Evolutionary conservation across 1,140 invertebrate genomes (phyloP), one percentile per base, ranked within the genome.

Genomic region (Lethrus apterus): DNA sequence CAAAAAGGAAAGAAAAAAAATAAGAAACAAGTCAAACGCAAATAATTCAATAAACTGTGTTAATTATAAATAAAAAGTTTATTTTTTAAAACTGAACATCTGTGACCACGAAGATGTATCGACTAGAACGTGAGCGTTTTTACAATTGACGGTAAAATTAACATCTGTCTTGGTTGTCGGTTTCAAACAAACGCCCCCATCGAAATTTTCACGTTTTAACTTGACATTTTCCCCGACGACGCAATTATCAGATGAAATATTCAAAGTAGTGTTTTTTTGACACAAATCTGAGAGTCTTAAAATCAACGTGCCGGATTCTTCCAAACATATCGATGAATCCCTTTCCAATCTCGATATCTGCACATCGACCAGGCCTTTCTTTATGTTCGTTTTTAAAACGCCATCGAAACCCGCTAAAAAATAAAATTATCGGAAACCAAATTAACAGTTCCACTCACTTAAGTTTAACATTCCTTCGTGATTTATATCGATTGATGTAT

Each of bases 1-100:
- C 30, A 69, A 66, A 43, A 67, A 62, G 56, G 57, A 2, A 59
- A 63, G 30, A 71, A 69, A 47, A 59, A 55, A 36, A 44, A 45
- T 10, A 7, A 46, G n/a, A 38, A 10, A 36, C 17, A 46, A 20
- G 18, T 5, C 17, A 46, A 46, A 35, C 10, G 29, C n/a, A n/a
- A n/a, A n/a, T n/a, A n/a, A n/a, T n/a, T n/a, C n/a, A n/a, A n/a
- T n/a, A n/a, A n/a, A n/a, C n/a, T n/a, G n/a, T n/a, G n/a, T n/a
- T n/a, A n/a, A n/a, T n/a, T n/a, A n/a, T n/a, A n/a, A n/a, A n/a
- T n/a, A n/a, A n/a, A n/a, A n/a, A n/a, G n/a, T n/a, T n/a, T n/a
- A n/a, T n/a, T 7, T 18, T 10, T 20, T 14, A 11, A 7, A 24
- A 45, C 9, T 35, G 14, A 20, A 51, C 49, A 59, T 53, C 20